Evolutionary conservation across 2,888 invertebrate species (phyloP).

Genomic region (Leucoptera coffeella): DNA sequence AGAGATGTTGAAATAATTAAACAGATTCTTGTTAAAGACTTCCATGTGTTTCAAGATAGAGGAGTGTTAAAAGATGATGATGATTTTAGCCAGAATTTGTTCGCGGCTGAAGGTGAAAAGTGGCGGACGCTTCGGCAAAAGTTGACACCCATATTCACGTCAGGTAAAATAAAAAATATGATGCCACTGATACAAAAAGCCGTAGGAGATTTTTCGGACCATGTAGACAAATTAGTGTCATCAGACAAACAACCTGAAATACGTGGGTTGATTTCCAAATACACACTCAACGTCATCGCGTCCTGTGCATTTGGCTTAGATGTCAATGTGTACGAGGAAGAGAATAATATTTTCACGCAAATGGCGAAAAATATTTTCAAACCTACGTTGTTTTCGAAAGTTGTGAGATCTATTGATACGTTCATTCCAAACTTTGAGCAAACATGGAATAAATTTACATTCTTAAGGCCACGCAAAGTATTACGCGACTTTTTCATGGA

Average conservation of each 20-base stretch:
- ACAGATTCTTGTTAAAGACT: constrained; percentile 3
- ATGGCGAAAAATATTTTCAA: constrained; percentile 1
- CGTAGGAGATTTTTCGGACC: not conserved
- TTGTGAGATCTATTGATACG: constrained; percentile 1
- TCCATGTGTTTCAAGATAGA: constrained; percentile 2
- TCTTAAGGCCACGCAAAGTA: not conserved
- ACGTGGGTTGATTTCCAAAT: not conserved
- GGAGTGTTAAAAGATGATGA: constrained; percentile 3
- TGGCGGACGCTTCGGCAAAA: constrained; percentile 4
- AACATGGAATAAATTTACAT: too few relatives aligned
- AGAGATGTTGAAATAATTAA: constrained; percentile 1
- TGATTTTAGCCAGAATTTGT: constrained; percentile 3
- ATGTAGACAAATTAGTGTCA: not conserved
- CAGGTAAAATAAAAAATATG: constrained; percentile 5
- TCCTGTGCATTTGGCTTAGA: constrained; percentile 2
- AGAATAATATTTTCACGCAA: constrained; percentile 3
- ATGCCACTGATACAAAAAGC: constrained; percentile 2
- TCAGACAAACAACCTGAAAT: not conserved
- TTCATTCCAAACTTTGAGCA: constrained; percentile 2
- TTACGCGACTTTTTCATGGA: not conserved
- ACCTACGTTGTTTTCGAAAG: not conserved
- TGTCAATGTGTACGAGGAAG: constrained; percentile 3
- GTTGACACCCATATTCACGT: constrained; percentile 4
- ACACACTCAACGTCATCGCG: not conserved
- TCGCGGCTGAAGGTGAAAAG: constrained; percentile 3